Conservation (phyloP, 2,113 vertebrate species). For the Promerops cafer region DNA sequence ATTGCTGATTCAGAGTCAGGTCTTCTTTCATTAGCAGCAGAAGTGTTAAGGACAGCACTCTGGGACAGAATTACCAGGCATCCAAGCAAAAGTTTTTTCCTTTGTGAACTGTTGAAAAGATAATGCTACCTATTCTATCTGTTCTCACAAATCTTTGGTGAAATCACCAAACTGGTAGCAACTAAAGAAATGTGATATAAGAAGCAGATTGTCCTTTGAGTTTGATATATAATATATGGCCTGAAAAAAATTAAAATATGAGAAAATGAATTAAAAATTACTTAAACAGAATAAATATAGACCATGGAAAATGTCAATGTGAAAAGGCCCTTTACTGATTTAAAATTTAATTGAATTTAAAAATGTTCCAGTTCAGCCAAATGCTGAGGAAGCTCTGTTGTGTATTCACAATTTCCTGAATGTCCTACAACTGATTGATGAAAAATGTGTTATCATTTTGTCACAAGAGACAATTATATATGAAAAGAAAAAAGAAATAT, state of each 20-base stretch:
- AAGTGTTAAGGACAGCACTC: not conserved
- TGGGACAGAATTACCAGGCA: not conserved
- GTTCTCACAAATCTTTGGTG: not conserved
- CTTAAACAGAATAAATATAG: not conserved
- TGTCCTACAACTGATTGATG: not conserved
- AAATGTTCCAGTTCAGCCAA: not conserved
- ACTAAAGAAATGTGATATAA: not conserved
- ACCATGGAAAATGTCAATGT: not conserved
- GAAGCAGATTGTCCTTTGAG: not conserved
- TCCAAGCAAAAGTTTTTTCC: not conserved
- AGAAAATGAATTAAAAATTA: not conserved
- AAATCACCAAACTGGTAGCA: not conserved
- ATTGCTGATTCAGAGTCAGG: not conserved
- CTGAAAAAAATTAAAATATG: not conserved
- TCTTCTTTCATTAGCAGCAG: not conserved
- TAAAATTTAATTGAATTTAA: constrained; percentile 6
- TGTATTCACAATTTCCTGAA: not conserved
- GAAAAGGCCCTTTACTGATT: not conserved
- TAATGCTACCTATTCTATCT: not conserved
- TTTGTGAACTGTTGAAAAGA: not conserved
- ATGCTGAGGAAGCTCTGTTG: not conserved
- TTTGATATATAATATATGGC: not conserved
- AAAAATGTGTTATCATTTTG: not conserved
- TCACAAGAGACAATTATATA: not conserved
- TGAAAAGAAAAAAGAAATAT: not conserved